phyloP scores from a whole-genome alignment of 1,140 invertebrate genomes.

The Oedothorax gibbosus region DNA sequence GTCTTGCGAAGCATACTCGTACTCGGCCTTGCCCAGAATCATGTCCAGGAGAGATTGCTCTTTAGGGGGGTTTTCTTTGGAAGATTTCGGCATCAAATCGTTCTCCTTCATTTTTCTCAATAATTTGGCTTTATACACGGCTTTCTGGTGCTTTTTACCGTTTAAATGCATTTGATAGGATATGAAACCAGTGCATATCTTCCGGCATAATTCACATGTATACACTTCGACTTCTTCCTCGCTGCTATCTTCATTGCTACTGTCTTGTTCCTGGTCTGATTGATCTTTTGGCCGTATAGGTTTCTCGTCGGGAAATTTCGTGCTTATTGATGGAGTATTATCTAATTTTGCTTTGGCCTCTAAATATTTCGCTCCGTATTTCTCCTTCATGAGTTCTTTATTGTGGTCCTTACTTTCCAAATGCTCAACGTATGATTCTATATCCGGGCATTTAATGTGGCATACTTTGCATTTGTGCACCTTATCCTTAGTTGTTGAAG shows the following conservation, averaged over 20 bases:
- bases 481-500: background rate
- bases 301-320: background rate
- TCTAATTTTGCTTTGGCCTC: conserved; percentile 7
- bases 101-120: conserved; percentile 14
- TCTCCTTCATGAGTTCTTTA: conserved; percentile 39
- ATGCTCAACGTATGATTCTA: conserved; percentile 17
- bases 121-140: background rate
- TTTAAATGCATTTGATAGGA: background rate
- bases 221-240: conserved; percentile 19
- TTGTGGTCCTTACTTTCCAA: conserved; percentile 21
- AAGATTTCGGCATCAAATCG: background rate
- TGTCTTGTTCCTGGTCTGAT: background rate
- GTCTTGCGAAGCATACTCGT: background rate
- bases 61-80: background rate
- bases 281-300: background rate
- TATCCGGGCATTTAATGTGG: background rate
- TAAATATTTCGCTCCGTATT: conserved; percentile 34
- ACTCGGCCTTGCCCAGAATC: background rate
- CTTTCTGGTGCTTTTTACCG: conserved; percentile 23
- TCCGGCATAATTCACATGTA: conserved; percentile 14
- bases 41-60: background rate
- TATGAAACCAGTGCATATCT: conserved; percentile 18
- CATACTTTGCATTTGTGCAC: conserved; percentile 15
- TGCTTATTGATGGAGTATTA: background rate
- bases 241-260: background rate